These are phyloP conservation scores for Ctenomys sociabilis DNA, from an alignment of 2,113 vertebrate genomes.

Conservation along the genomic window DNA sequence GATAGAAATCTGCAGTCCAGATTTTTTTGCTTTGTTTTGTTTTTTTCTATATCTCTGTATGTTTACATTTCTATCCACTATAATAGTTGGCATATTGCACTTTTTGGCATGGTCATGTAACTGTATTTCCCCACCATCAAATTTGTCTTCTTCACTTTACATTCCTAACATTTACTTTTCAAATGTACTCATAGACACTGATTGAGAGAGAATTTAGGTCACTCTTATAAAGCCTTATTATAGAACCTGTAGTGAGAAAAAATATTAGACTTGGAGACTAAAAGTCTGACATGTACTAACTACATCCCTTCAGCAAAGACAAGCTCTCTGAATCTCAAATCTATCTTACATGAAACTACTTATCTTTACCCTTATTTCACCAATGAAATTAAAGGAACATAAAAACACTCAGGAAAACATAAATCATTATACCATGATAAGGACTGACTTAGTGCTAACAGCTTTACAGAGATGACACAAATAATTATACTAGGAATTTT, in stretches of 20 bases:
- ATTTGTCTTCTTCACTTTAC: background rate
- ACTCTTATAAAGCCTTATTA: background rate
- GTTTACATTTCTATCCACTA: background rate
- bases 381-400: background rate
- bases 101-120: background rate
- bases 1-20: background rate
- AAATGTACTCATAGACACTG: background rate
- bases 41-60: background rate
- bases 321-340: background rate
- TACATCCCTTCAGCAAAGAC: background rate
- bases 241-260: background rate
- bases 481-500: background rate
- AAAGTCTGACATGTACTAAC: background rate
- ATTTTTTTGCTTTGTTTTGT: background rate
- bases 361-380: too few relatives aligned
- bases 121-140: background rate
- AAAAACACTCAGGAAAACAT: background rate
- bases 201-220: conserved; percentile 1
- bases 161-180: conserved; percentile 25
- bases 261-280: background rate
- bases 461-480: background rate
- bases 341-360: background rate
- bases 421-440: background rate
- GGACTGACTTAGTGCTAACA: background rate
- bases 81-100: background rate